These are phyloP conservation scores for Pomatorhinus ruficollis DNA, from an alignment of 2,113 vertebrate species.

Conservation along the genomic window DNA sequence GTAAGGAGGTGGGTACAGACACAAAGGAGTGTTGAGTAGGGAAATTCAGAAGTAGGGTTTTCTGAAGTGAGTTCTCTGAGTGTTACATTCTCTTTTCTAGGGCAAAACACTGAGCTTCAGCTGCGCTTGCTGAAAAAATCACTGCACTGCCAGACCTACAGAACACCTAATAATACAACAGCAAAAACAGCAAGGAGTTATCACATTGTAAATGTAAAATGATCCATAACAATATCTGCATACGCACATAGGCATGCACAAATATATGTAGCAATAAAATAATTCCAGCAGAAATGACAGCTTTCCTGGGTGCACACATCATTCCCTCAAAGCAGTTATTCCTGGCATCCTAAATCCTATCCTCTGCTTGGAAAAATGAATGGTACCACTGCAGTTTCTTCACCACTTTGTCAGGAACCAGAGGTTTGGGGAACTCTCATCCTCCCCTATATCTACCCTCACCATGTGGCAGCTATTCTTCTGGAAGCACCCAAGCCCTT, in stretches of 20 bases:
- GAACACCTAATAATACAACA: background rate
- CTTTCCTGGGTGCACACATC: background rate
- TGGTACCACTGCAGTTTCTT: background rate
- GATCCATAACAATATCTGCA: background rate
- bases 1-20: background rate
- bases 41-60: background rate
- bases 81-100: background rate
- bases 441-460: too few relatives aligned
- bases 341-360: background rate
- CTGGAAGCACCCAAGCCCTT: background rate
- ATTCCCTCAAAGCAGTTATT: background rate
- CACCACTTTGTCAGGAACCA: background rate
- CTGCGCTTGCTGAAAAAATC: background rate
- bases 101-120: background rate
- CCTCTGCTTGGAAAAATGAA: background rate
- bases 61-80: background rate
- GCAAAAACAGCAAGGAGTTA: background rate
- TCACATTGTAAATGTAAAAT: background rate
- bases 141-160: background rate
- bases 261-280: background rate
- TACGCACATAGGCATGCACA: background rate
- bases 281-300: background rate
- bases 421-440: background rate
- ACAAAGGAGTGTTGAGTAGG: background rate
- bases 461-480: background rate